Base-by-base conservation (phyloP, 2,888 invertebrate species). In the Lithophane semibrunnea region DNA sequence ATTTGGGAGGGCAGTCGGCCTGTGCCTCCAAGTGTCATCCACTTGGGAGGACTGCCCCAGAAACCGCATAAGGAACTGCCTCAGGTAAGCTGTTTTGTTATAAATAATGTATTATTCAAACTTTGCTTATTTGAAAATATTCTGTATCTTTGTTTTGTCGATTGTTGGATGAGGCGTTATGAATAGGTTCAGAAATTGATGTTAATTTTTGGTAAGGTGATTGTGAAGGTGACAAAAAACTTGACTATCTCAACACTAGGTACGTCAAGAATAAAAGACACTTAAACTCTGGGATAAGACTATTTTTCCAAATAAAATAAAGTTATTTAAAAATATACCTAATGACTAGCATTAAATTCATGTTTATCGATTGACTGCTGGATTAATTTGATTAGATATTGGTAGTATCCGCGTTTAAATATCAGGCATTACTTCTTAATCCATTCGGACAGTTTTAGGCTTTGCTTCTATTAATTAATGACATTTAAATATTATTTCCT, bases 31-130 rank as follows among this genome's bases (percentile, higher is more conserved):
- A 91, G 91, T 70, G 89, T 95, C 8, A 79, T 96, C 1, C 92
- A 93, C 73, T 92, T 95, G 72, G 96, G 96, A 73, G 95, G 96
- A 3, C 84, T 95, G 54, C 96, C 96, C 81, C 88, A 94, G 54
- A 91, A 90, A n/a, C 90, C 91, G 7, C 80, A 91, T 13, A 92
- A 94, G 73, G 89, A 93, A 18, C 86, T 97, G 60, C 95, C 96
- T 5, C 80, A 92, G 90, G 97, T 96, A 90, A 79, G 77, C 12
- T 5, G 13, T 49, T 49, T 37, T 24, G 0, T 16, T 47, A 21
- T 13, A 9, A n/a, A 56, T 9, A 13, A 12, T 29, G 2, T 49
- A 21, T 37, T 37, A 52, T n/a, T 54, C 5, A 29, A 67, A 37
- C 37, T 16, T 29, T 37, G 13, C 2, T 13, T 7, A n/a, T 16